Evolutionary conservation across 2,888 invertebrate genomes (phyloP), one percentile per base, ranked within the genome.

Genomic region (Meandrusa payeni): DNA sequence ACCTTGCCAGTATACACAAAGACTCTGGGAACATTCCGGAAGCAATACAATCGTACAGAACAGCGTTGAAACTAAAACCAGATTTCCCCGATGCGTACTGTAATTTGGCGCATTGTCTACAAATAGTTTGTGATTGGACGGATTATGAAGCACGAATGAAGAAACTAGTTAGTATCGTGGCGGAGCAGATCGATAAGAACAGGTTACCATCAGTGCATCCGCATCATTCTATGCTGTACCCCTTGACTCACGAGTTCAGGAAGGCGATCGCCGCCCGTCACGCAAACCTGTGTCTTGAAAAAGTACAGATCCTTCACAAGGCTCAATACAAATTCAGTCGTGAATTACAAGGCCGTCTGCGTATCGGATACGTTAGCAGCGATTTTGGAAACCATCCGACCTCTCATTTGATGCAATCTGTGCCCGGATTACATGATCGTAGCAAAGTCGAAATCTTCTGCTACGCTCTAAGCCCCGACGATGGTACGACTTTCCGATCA

Each of bases 301-400:
- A 99, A 90, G 95, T 98, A 29, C 95, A 96, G 70, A 97, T 98
- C 0, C 88, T 99, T 3, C 98, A 98, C 79, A 98, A 97, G 69
- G 93, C 93, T 1, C 91, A 94, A 0, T 98, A 95, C 79, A 94
- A 94, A 68, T 96, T 95, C 80, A 88, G 91, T 0, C 89, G 91
- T 1, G 94, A 95, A 24, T 56, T 93, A 27, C 89, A 90, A 24
- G 89, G 91, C 0, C 92, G 98, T 2, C 81, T 99, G 24, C 92
- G 93, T 43, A 94, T 99, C 62, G 99, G 99, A 23, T 99, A 99
- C 76, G 97, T 99, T 1, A 98, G 98, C 69, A 99, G 99, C 6
- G 99, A 99, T 76, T 99, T 99, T 76, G 99, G 99, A 5, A 99
- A 99, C 81, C 99, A 99, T 78, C 99, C 99, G 5, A 99, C 99